Percentiles rank a stretch among this genome's conserved stretches.
Conservation (phyloP, 2,888 invertebrate genomes). For the Hirudinaria manillensis region DNA sequence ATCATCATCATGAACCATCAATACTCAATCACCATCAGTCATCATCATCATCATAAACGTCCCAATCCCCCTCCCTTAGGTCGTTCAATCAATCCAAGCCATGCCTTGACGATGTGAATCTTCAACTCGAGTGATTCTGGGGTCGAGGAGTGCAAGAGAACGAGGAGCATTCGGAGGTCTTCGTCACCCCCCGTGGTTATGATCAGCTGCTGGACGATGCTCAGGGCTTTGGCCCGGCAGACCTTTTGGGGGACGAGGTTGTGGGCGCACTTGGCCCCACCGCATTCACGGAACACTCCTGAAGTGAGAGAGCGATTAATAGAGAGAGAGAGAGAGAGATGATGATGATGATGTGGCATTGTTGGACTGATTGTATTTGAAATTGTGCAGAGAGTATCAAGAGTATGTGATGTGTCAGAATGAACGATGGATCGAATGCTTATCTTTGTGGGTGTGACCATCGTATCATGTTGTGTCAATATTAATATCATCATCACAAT, state of each 20-base stretch:
- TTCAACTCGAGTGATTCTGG: slow-evolving; percentile 74
- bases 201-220: slow-evolving; percentile 55
- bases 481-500: no score
- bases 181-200: slow-evolving; percentile 84
- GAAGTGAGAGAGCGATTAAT: not conserved
- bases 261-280: slow-evolving; percentile 77
- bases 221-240: slow-evolving; percentile 69
- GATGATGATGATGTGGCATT: not conserved
- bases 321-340: slow-evolving; percentile 9
- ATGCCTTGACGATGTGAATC: slow-evolving; percentile 69
- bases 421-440: no score
- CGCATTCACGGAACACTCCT: slow-evolving; percentile 82
- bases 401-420: no score
- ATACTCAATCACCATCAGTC: not conserved
- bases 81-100: not conserved
- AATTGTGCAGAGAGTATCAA: no score
- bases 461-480: no score
- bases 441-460: no score
- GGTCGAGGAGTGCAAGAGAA: slow-evolving; percentile 83
- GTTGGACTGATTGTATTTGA: not conserved
- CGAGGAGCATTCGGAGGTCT: slow-evolving; percentile 85
- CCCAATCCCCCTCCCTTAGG: not conserved
- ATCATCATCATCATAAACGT: not conserved
- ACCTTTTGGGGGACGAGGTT: slow-evolving; percentile 61
- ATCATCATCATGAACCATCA: slow-evolving; percentile 30